These are phyloP conservation scores for Oreortyx pictus DNA, from an alignment of 2,797 vertebrate species.

Conservation along the genomic window DNA sequence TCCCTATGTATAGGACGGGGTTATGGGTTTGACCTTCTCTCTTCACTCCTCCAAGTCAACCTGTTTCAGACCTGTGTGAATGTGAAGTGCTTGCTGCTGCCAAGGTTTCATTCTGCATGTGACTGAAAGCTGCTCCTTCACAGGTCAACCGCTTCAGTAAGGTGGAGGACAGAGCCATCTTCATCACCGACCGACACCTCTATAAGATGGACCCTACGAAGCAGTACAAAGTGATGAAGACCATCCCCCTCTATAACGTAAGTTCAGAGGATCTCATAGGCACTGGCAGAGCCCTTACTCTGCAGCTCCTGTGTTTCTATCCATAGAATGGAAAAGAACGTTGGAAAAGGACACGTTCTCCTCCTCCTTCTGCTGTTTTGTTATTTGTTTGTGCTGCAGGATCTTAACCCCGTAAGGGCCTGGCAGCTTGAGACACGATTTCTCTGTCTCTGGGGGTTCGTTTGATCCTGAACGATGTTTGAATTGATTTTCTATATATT, in stretches of 20 bases:
- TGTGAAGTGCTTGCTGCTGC: background rate
- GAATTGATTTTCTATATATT: background rate
- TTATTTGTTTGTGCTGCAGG: background rate
- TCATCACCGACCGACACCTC: slow-evolving; percentile 96
- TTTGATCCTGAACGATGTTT: background rate
- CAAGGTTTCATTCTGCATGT: accelerated
- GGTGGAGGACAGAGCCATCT: slow-evolving; percentile 91
- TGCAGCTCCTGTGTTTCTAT: background rate
- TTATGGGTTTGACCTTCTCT: background rate
- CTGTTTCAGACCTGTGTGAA: background rate
- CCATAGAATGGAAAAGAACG: background rate
- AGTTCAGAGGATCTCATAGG: slow-evolving; percentile 14
- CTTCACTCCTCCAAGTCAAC: background rate
- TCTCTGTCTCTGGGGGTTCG: background rate
- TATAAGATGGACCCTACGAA: slow-evolving; percentile 98
- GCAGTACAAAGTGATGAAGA: slow-evolving; percentile 97
- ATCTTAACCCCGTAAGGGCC: background rate
- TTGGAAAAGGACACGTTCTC: background rate
- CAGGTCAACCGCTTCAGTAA: slow-evolving; percentile 98
- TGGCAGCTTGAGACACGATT: background rate
- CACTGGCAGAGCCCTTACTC: background rate
- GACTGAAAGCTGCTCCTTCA: background rate
- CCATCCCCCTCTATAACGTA: slow-evolving; percentile 96
- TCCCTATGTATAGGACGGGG: background rate
- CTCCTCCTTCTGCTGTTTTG: background rate